These are phyloP conservation scores for Cephus runcator DNA, from an alignment of 2,888 invertebrate genomes.

Conservation along the genomic window DNA sequence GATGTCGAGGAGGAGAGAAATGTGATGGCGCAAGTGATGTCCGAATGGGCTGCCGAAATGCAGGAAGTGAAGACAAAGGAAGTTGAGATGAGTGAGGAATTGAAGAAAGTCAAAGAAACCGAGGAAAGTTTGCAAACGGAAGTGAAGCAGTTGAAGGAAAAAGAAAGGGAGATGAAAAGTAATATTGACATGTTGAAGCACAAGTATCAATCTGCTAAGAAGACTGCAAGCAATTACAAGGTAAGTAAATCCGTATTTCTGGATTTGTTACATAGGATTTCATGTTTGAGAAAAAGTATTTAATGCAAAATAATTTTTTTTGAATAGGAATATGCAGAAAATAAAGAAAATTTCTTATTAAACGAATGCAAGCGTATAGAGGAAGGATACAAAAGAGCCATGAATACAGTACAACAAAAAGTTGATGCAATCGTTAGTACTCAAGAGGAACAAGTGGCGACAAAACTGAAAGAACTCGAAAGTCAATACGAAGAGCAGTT, in stretches of 20 bases:
- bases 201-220: constrained; percentile 74
- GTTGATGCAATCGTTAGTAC: constrained; percentile 67
- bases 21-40: constrained; percentile 63
- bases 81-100: constrained; percentile 65
- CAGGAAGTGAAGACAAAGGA: constrained; percentile 60
- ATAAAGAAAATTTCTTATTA: constrained; percentile 73
- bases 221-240: constrained; percentile 74
- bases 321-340: constrained; percentile 71
- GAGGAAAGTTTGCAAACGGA: constrained; percentile 67
- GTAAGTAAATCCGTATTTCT: constrained; percentile 47
- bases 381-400: constrained; percentile 71
- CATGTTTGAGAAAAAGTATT: background rate
- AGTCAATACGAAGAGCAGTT: constrained; percentile 47
- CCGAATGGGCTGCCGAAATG: constrained; percentile 53
- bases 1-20: constrained; percentile 67
- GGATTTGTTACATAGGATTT: background rate
- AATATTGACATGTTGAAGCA: constrained; percentile 61
- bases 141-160: constrained; percentile 62
- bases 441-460: constrained; percentile 65
- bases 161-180: constrained; percentile 43
- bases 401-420: constrained; percentile 69
- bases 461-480: constrained; percentile 51
- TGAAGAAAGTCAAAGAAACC: constrained; percentile 65
- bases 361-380: constrained; percentile 75
- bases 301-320: constrained; percentile 18